phyloP scores from a whole-genome alignment of 1,140 invertebrate genomes.

The Trachelipus rathkii region DNA sequence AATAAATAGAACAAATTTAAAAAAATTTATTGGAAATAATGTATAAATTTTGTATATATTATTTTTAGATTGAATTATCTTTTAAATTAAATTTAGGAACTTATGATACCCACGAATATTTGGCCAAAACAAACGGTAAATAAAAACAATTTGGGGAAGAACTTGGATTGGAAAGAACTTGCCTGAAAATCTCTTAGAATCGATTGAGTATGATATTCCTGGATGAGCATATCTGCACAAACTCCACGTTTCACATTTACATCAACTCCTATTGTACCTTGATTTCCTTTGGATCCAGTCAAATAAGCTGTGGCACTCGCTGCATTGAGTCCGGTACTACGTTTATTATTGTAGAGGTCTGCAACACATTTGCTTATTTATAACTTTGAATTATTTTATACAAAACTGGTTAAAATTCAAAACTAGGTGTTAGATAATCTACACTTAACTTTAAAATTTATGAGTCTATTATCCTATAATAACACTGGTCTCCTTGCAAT shows the following conservation, averaged over 20 bases:
- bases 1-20: too few species aligned
- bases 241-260: slow-evolving; percentile 34
- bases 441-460: too few species aligned
- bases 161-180: neutral
- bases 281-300: slow-evolving; percentile 42
- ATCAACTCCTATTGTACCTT: slow-evolving; percentile 43
- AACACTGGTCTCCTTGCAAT: too few species aligned
- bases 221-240: slow-evolving; percentile 39
- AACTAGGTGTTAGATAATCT: too few species aligned
- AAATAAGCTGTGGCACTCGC: slow-evolving; percentile 45
- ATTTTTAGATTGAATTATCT: neutral
- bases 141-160: too few species aligned
- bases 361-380: neutral
- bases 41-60: neutral
- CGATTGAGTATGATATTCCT: slow-evolving; percentile 34
- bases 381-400: too few species aligned
- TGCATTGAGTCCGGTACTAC: slow-evolving; percentile 42
- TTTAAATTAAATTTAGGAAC: too few species aligned
- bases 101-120: too few species aligned
- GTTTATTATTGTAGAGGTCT: slow-evolving; percentile 35
- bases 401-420: too few species aligned
- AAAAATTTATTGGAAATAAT: neutral
- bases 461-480: too few species aligned
- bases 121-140: too few species aligned
- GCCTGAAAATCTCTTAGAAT: slow-evolving; percentile 41